These are phyloP conservation scores for Subacronicta megacephala DNA, from an alignment of 2,888 invertebrate species.

Conservation along the genomic window DNA sequence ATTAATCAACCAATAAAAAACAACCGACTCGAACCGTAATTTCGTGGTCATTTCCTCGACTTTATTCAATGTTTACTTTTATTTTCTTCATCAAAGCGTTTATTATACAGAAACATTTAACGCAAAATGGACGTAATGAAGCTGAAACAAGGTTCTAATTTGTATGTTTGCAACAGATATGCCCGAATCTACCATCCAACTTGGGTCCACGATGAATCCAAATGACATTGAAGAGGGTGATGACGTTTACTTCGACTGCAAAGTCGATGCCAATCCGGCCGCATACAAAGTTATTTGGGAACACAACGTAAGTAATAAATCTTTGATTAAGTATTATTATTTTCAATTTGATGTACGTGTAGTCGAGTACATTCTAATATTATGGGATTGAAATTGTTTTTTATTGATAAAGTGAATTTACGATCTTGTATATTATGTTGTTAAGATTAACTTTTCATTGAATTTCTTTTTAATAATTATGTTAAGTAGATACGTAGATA, in stretches of 20 bases:
- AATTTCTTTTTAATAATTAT: too few species aligned
- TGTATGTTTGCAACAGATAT: slow-evolving; percentile 69
- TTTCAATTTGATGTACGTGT: slow-evolving; percentile 15
- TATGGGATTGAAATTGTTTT: slow-evolving; percentile 16
- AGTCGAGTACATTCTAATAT: too few species aligned
- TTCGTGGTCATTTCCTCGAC: slow-evolving; percentile 38
- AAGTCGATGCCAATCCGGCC: slow-evolving; percentile 85
- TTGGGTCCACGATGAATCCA: slow-evolving; percentile 86
- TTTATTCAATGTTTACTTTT: slow-evolving; percentile 47
- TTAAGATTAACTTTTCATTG: background rate
- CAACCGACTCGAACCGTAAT: slow-evolving; percentile 39
- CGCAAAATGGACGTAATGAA: slow-evolving; percentile 19
- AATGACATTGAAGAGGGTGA: slow-evolving; percentile 88
- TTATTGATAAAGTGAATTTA: slow-evolving; percentile 5
- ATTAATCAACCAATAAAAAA: slow-evolving; percentile 46
- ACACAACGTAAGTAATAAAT: slow-evolving; percentile 81
- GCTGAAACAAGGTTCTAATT: slow-evolving; percentile 26
- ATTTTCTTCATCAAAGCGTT: slow-evolving; percentile 41
- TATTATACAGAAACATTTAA: slow-evolving; percentile 12
- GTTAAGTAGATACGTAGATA: too few species aligned
- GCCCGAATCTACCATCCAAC: slow-evolving; percentile 80
- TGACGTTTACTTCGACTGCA: slow-evolving; percentile 86
- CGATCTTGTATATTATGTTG: background rate
- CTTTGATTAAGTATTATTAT: slow-evolving; percentile 29
- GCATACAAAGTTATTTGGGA: slow-evolving; percentile 88